phyloP scores from a whole-genome alignment of 2,113 vertebrate species.

The Mormyrus lacerda region DNA sequence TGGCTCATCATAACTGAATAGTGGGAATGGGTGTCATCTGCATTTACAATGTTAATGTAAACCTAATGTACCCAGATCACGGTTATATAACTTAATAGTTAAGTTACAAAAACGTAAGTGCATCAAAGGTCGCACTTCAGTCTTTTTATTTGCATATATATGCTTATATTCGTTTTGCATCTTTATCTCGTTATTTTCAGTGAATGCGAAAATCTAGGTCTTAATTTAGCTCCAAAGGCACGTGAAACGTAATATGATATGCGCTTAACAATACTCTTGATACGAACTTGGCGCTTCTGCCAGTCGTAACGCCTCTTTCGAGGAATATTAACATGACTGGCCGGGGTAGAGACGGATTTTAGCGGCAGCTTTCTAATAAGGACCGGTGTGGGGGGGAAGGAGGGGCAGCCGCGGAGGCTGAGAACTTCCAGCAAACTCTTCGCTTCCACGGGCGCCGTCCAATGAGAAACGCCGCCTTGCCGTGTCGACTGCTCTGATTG shows the following conservation, averaged over 20 bases:
- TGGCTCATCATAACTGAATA: background rate
- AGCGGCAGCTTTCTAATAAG: background rate
- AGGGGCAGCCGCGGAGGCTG: background rate
- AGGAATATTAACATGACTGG: background rate
- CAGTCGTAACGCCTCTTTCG: background rate
- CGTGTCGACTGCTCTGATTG: conserved; percentile 43
- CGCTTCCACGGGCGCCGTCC: conserved; percentile 39
- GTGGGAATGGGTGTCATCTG: background rate
- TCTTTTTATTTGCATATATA: background rate
- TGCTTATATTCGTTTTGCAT: background rate
- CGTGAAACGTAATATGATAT: background rate
- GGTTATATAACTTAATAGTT: background rate
- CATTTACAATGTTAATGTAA: background rate
- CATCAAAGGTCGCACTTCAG: background rate
- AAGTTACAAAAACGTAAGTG: background rate
- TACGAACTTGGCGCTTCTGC: conserved; percentile 5
- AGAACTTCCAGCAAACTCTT: conserved; percentile 34
- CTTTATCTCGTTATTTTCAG: background rate
- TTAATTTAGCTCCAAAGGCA: background rate
- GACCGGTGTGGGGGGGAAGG: background rate
- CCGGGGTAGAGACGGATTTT: background rate
- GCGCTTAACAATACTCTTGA: background rate
- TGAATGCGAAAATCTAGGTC: background rate
- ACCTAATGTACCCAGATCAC: background rate
- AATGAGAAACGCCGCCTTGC: conserved; percentile 41